Conservation (phyloP, 2,888 invertebrate species). For the Odontothrips loti region DNA sequence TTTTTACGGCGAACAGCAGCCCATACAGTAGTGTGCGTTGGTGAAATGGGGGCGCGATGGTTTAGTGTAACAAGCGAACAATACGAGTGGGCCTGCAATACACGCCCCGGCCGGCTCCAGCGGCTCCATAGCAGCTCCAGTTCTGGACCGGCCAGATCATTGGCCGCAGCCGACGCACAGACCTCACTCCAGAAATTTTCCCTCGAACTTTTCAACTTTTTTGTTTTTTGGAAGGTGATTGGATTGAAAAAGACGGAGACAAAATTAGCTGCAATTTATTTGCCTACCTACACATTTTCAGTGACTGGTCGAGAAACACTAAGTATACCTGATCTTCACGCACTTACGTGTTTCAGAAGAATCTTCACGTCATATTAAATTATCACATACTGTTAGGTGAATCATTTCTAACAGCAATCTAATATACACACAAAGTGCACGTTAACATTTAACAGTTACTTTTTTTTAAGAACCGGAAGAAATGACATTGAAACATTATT, state of each 20-base stretch:
- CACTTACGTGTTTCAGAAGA: background rate
- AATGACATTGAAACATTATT: background rate
- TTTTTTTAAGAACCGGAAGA: background rate
- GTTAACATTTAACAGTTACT: background rate
- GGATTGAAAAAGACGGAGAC: background rate
- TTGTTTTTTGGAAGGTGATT: too few species aligned
- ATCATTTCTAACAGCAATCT: background rate
- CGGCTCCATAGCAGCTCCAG: too few species aligned
- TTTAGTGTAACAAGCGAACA: background rate
- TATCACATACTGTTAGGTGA: background rate
- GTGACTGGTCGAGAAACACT: background rate
- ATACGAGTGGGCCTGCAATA: background rate
- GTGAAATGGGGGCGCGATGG: background rate
- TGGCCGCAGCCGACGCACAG: too few species aligned
- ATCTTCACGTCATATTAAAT: background rate
- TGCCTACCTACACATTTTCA: background rate
- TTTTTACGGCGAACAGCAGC: background rate
- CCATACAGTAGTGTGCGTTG: background rate
- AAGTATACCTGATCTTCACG: background rate
- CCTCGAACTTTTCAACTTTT: too few species aligned
- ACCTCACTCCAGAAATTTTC: too few species aligned
- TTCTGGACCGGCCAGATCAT: too few species aligned
- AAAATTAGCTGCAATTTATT: slow-evolving; percentile 11
- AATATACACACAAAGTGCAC: background rate
- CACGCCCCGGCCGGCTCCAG: too few species aligned